These are phyloP conservation scores for Cerastis leucographa DNA, from an alignment of 2,888 invertebrate genomes.

Conservation along the genomic window DNA sequence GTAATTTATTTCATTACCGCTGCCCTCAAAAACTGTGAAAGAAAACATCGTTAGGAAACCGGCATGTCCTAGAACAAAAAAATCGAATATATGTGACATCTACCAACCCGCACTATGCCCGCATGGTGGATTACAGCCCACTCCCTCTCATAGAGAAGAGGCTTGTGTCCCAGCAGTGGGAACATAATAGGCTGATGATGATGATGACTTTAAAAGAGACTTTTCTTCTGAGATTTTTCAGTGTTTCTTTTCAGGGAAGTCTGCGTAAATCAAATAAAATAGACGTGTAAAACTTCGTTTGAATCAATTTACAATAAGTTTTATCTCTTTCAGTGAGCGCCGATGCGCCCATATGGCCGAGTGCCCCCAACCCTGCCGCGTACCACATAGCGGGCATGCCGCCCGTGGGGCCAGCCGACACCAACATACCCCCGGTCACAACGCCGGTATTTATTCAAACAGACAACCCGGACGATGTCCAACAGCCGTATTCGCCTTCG, in stretches of 20 bases:
- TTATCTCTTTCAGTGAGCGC: conserved; percentile 38
- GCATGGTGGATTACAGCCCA: too few species aligned
- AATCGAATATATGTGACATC: too few species aligned
- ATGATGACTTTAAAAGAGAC: background rate
- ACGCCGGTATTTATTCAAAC: conserved; percentile 60
- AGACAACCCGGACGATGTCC: conserved; percentile 34
- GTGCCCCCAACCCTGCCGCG: background rate
- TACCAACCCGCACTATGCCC: too few species aligned
- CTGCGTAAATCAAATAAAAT: background rate
- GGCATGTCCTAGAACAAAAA: too few species aligned
- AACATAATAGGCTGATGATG: too few species aligned
- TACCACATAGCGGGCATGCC: too few species aligned
- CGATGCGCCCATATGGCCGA: conserved; percentile 58
- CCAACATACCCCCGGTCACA: background rate
- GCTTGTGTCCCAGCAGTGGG: too few species aligned
- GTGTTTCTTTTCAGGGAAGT: background rate
- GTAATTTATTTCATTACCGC: too few species aligned
- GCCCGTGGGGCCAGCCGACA: too few species aligned
- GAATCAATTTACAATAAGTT: background rate
- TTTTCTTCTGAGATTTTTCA: background rate
- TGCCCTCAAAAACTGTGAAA: too few species aligned
- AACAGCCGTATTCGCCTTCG: conserved; percentile 78
- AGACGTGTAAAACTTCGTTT: background rate
- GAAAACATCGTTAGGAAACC: too few species aligned
- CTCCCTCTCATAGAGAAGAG: too few species aligned